Percentiles rank a stretch among this genome's conserved stretches.
These are phyloP conservation scores for Caiman crocodilus DNA, from an alignment of 2,797 vertebrate genomes.

Conservation along the genomic window DNA sequence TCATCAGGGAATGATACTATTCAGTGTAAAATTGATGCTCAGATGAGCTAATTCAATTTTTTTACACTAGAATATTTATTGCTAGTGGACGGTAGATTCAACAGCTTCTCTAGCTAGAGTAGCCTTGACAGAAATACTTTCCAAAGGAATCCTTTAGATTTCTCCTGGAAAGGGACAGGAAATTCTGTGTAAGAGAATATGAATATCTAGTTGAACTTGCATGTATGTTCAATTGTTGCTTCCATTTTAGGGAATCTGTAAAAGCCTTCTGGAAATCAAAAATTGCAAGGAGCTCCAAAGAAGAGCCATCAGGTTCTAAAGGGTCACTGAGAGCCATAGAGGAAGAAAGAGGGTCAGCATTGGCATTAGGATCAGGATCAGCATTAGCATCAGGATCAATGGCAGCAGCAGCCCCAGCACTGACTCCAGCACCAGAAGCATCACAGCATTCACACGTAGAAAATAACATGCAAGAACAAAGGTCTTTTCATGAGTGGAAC, in stretches of 20 bases:
- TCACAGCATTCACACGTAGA: slow-evolving; percentile 29
- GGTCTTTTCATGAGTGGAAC: slow-evolving; percentile 44
- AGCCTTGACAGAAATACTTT: not conserved
- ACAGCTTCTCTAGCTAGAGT: not conserved
- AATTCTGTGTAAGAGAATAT: not conserved
- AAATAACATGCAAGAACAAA: not conserved
- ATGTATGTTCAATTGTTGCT: slow-evolving; percentile 18
- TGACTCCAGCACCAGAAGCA: not conserved
- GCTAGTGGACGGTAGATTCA: not conserved
- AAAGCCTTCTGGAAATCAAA: slow-evolving; percentile 66
- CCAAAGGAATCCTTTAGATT: not conserved
- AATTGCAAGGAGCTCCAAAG: slow-evolving; percentile 15
- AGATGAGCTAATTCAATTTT: not conserved
- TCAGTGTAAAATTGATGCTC: not conserved
- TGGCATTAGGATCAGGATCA: not conserved
- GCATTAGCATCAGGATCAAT: not conserved
- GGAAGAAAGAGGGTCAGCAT: not conserved
- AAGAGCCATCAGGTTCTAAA: not conserved
- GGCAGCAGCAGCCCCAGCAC: not conserved
- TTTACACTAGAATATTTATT: slow-evolving; percentile 26
- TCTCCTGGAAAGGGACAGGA: not conserved
- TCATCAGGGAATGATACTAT: not conserved
- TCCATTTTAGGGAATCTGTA: slow-evolving; percentile 51
- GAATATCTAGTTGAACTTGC: not conserved
- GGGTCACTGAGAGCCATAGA: not conserved